phyloP scores from a whole-genome alignment of 2,888 invertebrate species.

The Coelopa pilipes region DNA sequence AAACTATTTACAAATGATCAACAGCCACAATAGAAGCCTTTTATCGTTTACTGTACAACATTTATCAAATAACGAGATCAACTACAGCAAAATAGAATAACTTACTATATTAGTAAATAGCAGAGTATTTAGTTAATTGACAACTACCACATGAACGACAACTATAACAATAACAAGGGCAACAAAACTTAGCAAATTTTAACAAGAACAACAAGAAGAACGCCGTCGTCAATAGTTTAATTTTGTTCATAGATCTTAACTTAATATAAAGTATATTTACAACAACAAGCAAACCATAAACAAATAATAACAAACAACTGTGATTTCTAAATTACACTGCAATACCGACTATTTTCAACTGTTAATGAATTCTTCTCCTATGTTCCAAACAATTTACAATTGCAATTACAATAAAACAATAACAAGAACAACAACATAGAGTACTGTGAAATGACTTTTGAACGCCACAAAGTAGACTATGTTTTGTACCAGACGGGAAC shows the following conservation, averaged over 20 bases:
- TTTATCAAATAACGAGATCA: not conserved
- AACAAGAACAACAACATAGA: constrained; percentile 20
- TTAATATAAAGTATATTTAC: constrained; percentile 13
- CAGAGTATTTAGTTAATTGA: constrained; percentile 31
- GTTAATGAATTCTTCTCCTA: too few species aligned
- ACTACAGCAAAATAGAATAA: constrained; percentile 24
- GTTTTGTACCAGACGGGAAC: not conserved
- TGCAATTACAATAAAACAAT: not conserved
- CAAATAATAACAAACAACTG: constrained; percentile 44
- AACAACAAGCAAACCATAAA: constrained; percentile 39
- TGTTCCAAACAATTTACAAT: not conserved
- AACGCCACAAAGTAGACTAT: not conserved
- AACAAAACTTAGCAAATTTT: constrained; percentile 8
- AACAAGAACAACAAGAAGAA: constrained; percentile 4
- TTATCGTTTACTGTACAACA: not conserved
- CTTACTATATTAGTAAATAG: constrained; percentile 36
- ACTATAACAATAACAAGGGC: constrained; percentile 33
- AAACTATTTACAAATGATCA: constrained; percentile 1
- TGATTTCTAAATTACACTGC: constrained; percentile 41
- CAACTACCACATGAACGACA: constrained; percentile 35
- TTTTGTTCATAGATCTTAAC: constrained; percentile 34
- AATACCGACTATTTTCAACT: constrained; percentile 21
- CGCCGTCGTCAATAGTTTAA: constrained; percentile 48
- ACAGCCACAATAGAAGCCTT: not conserved
- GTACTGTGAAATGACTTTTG: constrained; percentile 8